These are phyloP conservation scores for Oreochromis grahami DNA, from an alignment of 2,797 vertebrate species.

Conservation along the genomic window DNA sequence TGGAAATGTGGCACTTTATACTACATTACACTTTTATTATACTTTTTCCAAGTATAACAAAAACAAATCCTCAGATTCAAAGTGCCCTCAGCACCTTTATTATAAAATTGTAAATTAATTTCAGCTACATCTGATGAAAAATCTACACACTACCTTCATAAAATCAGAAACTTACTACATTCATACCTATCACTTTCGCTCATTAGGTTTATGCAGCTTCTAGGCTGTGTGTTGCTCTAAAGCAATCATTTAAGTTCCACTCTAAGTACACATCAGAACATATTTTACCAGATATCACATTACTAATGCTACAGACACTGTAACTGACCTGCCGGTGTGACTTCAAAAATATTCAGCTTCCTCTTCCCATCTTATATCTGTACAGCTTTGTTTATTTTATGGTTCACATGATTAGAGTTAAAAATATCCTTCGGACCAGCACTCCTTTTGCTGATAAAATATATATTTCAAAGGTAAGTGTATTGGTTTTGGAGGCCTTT, in stretches of 20 bases:
- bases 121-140: not conserved
- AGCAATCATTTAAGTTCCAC: not conserved
- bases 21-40: not conserved
- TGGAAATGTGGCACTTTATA: not conserved
- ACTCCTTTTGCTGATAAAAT: not conserved
- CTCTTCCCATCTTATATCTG: not conserved
- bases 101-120: not conserved
- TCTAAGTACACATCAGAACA: not conserved
- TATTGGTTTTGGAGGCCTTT: not conserved
- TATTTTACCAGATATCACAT: not conserved
- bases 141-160: not conserved
- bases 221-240: not conserved
- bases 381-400: not conserved
- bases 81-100: not conserved
- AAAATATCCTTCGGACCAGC: not conserved
- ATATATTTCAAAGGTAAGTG: not conserved
- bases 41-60: not conserved
- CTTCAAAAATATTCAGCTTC: not conserved
- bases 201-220: not conserved
- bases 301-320: not conserved
- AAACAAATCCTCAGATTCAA: not conserved
- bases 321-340: not conserved
- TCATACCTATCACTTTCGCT: not conserved
- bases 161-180: not conserved
- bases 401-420: not conserved